Evolutionary conservation across 2,797 vertebrate genomes (phyloP), one percentile per base, ranked within the genome.

Genomic region (Lithobates pipiens): DNA sequence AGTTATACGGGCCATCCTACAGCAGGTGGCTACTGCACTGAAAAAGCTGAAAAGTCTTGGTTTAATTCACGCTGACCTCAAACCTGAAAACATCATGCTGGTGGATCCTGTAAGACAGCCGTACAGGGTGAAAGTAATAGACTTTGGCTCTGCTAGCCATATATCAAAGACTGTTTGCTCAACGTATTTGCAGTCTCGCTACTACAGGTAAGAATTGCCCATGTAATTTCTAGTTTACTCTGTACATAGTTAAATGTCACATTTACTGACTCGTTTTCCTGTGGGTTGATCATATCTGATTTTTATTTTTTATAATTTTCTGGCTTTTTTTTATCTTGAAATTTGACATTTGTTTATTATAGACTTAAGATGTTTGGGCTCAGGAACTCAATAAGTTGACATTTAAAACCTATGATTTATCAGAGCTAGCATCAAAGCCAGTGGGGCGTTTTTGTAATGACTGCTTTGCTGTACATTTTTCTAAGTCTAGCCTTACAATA

Each of bases 31-130:
- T 88, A 98, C 96, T 85, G 98, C 98, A 88, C 95, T 99, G 93
- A 99, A 97, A 93, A 99, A 99, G 94, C 91, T 99, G 54, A 99
- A 98, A 95, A 96, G 95, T 93, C 96, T 99, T 95, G 97, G 98
- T 92, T 96, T 99, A 95, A 99, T 99, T 91, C 98, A 99, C 88
- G 98, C 98, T 90, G 98, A 99, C 94, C 97, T 99, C 90, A 99
- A 99, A 94, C 98, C 98, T 39, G 98, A 99, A 93, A 99, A 99
- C 94, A 99, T 99, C 93, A 99, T 99, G 98, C 95, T 99, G 92
- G 98, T 99, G 94, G 98, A 99, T 94, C 98, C 98, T 81, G 93
- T 97, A 88, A 96, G 97, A 88, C 98, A 99, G 91, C 98, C 98
- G 85, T 99, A 99, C 91, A 94, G 96, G 90, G 98, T 99, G 92